These are phyloP conservation scores for Formica aserva DNA, from an alignment of 2,888 invertebrate species.

Conservation along the genomic window DNA sequence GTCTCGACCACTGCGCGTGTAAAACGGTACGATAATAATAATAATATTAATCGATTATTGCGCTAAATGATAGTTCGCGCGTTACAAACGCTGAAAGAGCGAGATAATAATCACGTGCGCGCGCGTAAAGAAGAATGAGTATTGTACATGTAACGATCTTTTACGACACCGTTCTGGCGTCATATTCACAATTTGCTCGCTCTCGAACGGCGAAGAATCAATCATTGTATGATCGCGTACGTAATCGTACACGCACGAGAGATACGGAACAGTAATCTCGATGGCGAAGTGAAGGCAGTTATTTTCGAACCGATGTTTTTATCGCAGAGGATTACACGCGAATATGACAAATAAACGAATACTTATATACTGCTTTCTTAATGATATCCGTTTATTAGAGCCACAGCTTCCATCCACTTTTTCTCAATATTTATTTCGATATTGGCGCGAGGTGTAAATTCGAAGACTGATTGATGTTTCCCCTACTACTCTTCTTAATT, in stretches of 20 bases:
- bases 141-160: constrained; percentile 45
- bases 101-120: constrained; percentile 49
- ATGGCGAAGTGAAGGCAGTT: background rate
- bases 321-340: background rate
- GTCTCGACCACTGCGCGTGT: constrained; percentile 10
- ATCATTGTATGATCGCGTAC: constrained; percentile 27
- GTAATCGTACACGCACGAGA: background rate
- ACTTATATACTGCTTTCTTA: background rate
- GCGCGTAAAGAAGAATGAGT: constrained; percentile 27
- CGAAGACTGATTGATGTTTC: background rate
- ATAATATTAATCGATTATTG: constrained; percentile 47
- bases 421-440: background rate
- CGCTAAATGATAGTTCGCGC: constrained; percentile 44
- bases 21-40: constrained; percentile 57
- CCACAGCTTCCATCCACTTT: background rate
- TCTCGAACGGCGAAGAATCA: constrained; percentile 22
- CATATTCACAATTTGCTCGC: constrained; percentile 13
- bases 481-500: background rate
- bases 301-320: background rate
- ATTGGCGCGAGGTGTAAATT: background rate
- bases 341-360: background rate
- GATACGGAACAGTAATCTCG: constrained; percentile 4
- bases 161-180: constrained; percentile 32
- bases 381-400: background rate
- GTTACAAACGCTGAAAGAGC: constrained; percentile 6